Conservation (phyloP, 2,888 invertebrate genomes). For the Melinopterus prodromus region DNA sequence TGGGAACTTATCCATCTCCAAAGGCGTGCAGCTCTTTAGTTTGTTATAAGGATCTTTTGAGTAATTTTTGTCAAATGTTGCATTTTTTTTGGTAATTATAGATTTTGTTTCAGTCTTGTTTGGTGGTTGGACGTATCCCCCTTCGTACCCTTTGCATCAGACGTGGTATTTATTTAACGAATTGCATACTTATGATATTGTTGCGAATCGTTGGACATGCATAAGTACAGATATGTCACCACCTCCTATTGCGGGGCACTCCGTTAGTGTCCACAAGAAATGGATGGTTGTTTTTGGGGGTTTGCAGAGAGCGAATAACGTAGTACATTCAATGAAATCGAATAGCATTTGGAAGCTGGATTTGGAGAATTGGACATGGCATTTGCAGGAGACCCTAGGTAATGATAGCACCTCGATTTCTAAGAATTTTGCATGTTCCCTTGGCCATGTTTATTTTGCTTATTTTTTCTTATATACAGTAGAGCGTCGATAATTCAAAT, state of each 20-base stretch:
- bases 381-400: slow-evolving; percentile 70
- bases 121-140: slow-evolving; percentile 96
- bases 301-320: slow-evolving; percentile 55
- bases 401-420: slow-evolving; percentile 28
- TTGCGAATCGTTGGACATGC: slow-evolving; percentile 80
- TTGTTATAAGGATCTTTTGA: slow-evolving; percentile 80
- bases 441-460: not conserved
- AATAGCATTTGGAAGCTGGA: slow-evolving; percentile 93
- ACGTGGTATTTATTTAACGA: slow-evolving; percentile 91
- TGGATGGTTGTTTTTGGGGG: slow-evolving; percentile 81
- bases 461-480: no score
- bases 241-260: slow-evolving; percentile 91
- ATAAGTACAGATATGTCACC: slow-evolving; percentile 70
- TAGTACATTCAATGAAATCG: slow-evolving; percentile 63
- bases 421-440: not conserved
- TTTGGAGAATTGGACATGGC: slow-evolving; percentile 79
- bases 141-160: slow-evolving; percentile 84
- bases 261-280: slow-evolving; percentile 84
- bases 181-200: slow-evolving; percentile 86
- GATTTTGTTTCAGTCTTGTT: slow-evolving; percentile 67
- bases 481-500: not conserved
- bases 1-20: slow-evolving; percentile 92
- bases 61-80: slow-evolving; percentile 50
- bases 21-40: slow-evolving; percentile 95
- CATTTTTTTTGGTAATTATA: not conserved